A percentile compares a stretch with the other conserved stretches of the same genome.
Evolutionary conservation across 2,797 vertebrate species (phyloP).

Genomic region (Sardinella longiceps): DNA sequence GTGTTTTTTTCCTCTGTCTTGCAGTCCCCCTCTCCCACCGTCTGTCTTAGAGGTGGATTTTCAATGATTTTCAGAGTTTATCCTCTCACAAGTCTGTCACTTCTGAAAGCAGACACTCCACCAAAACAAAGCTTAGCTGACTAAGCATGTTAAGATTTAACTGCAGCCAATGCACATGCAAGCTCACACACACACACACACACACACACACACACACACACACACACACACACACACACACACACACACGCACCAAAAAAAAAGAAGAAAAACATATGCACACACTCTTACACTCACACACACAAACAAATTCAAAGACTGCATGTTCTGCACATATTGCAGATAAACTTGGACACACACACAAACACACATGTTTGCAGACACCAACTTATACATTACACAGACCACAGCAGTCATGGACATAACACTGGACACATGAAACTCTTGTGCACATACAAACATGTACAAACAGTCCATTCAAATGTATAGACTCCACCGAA

Average conservation of each 20-base stretch:
- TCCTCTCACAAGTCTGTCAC: constrained; percentile 47
- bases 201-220: not conserved
- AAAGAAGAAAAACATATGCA: not conserved
- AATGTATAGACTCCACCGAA: not conserved
- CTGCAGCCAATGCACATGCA: constrained; percentile 26
- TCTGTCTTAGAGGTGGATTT: constrained; percentile 38
- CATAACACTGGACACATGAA: not conserved
- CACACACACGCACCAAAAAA: too few relatives aligned
- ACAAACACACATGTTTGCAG: not conserved
- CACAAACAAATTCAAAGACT: not conserved
- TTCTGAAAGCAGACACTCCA: constrained; percentile 47
- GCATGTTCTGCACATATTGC: not conserved
- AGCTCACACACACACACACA: constrained; percentile 8
- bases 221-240: not conserved
- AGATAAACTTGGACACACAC: not conserved
- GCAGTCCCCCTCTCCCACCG: not conserved
- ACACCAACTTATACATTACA: not conserved
- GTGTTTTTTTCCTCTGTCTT: constrained; percentile 26
- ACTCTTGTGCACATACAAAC: constrained; percentile 18
- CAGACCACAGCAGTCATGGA: not conserved
- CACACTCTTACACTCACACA: not conserved
- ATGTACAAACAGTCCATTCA: not conserved
- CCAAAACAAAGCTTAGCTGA: constrained; percentile 50
- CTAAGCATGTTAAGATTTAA: constrained; percentile 48
- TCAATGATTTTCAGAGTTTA: constrained; percentile 50